Evolutionary conservation across 2,797 vertebrate species (phyloP).

Genomic region (Amblyraja radiata): DNA sequence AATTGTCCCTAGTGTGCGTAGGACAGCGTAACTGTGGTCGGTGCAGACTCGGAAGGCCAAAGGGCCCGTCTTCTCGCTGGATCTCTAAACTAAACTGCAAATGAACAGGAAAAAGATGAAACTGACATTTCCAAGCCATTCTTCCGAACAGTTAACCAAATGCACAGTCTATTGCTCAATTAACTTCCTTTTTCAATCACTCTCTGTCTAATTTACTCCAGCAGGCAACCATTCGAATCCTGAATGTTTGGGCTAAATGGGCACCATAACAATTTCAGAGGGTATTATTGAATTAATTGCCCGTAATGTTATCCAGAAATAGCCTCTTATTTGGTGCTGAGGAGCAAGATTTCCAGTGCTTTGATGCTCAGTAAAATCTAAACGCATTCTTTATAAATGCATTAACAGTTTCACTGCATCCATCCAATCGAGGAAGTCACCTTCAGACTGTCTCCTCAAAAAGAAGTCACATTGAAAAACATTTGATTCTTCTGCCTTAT

Average conservation of each 20-base stretch:
- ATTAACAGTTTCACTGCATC: background rate
- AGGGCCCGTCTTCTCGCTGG: too few species aligned
- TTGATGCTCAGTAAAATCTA: background rate
- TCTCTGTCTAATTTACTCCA: background rate
- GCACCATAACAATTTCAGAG: constrained; percentile 3
- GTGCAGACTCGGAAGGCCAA: too few species aligned
- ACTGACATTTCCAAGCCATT: background rate
- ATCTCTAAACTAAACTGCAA: too few species aligned
- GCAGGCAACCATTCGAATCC: background rate
- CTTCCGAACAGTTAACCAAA: background rate
- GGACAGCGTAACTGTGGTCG: too few species aligned
- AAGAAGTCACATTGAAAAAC: background rate
- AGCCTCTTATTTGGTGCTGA: background rate
- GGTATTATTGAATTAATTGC: background rate
- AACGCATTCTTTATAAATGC: background rate
- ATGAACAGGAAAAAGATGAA: background rate
- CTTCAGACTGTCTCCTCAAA: background rate
- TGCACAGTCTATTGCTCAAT: too few species aligned
- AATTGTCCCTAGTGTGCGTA: too few species aligned
- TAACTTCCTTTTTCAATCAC: background rate
- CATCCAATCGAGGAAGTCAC: background rate
- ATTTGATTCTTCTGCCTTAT: background rate
- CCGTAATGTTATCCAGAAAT: background rate
- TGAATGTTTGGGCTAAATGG: background rate
- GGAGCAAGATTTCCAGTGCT: background rate